Evolutionary conservation across 2,113 vertebrate genomes (phyloP), one percentile per base, ranked within the genome.

Genomic region (Lepisosteus osseus): DNA sequence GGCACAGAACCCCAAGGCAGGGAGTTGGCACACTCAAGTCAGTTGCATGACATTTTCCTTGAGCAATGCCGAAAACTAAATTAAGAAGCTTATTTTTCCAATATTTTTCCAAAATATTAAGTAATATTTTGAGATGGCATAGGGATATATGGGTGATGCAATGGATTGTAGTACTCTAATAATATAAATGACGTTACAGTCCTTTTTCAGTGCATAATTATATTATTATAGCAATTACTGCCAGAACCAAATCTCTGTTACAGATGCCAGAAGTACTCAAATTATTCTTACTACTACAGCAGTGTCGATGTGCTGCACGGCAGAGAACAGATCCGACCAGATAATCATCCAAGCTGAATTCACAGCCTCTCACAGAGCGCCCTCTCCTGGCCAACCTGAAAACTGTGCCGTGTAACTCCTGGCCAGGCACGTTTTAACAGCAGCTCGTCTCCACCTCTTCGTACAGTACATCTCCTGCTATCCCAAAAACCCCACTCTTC

Each of bases 341-440:
- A 40, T 62, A 6, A 29, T 40, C 15, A 15, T 40, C 1, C 8
- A 8, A 6, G 29, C 45, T 40, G 44, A 63, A 11, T 14, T 55
- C 62, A 66, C 7, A 8, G 47, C 7, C 41, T 65, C 63, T 65
- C 51, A 54, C 29, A 61, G 9, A 59, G 12, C 54, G 2, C 63
- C 54, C 56, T 72, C 71, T 72, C 43, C 65, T 67, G 71, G 65
- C 40, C 43, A 45, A 8, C 3, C 51, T 14, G n/a, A 42, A 3
- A 61, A 42, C 12, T 69, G 14, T 47, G 17, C 45, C 2, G 45
- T 1, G 54, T 29, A 29, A 29, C 29, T 29, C 29, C 29, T 29
- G 29, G 29, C 29, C 29, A 29, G 29, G 29, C 29, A 29, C 29
- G 2, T 29, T 29, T 29, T 29, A 29, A 29, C 29, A 29, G 29